Percentiles rank a stretch among this genome's conserved stretches.
phyloP scores from a whole-genome alignment of 2,797 vertebrate genomes.

The Spinus olivaceus region DNA sequence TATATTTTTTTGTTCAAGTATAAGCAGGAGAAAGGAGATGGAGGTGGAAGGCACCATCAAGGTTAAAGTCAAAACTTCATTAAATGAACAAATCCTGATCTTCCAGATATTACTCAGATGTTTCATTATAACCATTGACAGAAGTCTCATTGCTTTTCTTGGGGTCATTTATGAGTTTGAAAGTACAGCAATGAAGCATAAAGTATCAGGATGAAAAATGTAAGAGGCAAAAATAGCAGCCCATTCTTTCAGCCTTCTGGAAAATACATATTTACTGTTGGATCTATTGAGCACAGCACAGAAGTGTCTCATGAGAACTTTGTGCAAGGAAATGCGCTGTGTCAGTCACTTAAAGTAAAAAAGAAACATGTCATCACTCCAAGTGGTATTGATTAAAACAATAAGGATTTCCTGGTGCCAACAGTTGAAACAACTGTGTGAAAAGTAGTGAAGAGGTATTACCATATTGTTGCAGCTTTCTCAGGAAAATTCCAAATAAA shows the following conservation, averaged over 20 bases:
- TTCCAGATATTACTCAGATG: constrained; percentile 5
- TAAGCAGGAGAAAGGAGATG: background rate
- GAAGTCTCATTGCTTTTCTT: constrained; percentile 18
- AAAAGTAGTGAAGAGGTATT: constrained; percentile 68
- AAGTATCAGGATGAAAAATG: background rate
- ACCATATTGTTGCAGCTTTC: constrained; percentile 61
- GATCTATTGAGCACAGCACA: background rate
- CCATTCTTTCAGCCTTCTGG: constrained; percentile 4
- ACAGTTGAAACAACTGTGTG: constrained; percentile 78
- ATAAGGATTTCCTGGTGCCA: constrained; percentile 80
- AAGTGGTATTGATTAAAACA: constrained; percentile 71
- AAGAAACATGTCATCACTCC: constrained; percentile 67
- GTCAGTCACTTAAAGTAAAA: constrained; percentile 64
- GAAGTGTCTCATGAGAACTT: constrained; percentile 86
- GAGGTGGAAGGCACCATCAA: background rate
- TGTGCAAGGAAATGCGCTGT: constrained; percentile 83
- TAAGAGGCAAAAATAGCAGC: background rate
- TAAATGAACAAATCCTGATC: background rate
- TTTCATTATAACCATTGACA: background rate
- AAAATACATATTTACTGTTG: constrained; percentile 24
- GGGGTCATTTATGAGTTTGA: background rate
- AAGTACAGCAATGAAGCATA: constrained; percentile 9
- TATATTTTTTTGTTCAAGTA: background rate
- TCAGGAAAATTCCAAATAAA: constrained; percentile 71
- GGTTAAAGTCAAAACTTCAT: background rate